These are phyloP conservation scores for Dasysyrphus tricinctus DNA, from an alignment of 2,888 invertebrate genomes.

Conservation along the genomic window DNA sequence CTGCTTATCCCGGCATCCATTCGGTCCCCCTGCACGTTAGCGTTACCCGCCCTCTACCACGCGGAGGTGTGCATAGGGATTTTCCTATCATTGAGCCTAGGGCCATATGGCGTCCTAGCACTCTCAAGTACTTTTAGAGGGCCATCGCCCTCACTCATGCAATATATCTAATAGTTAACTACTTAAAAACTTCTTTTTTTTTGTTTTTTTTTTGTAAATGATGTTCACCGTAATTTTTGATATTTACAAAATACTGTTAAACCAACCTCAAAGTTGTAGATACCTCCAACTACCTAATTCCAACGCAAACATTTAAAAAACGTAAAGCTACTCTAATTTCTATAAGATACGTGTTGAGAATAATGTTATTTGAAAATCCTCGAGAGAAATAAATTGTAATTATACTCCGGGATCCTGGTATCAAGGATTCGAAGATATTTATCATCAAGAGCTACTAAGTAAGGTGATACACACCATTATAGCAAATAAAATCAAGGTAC, in stretches of 20 bases:
- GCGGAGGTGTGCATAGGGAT: too few species aligned
- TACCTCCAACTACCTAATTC: not conserved
- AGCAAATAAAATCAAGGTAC: slow-evolving; percentile 1
- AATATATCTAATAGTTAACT: too few species aligned
- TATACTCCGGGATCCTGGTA: slow-evolving; percentile 13
- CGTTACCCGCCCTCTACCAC: too few species aligned
- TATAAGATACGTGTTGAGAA: slow-evolving; percentile 63
- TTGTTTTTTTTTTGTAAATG: too few species aligned
- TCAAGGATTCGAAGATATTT: slow-evolving; percentile 52
- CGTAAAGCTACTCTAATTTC: slow-evolving; percentile 16
- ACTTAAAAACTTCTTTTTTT: too few species aligned
- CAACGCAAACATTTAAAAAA: slow-evolving; percentile 11
- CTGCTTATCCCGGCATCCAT: too few species aligned
- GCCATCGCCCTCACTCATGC: too few species aligned
- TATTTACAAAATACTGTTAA: slow-evolving; percentile 5
- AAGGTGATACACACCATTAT: slow-evolving; percentile 45
- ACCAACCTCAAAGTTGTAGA: not conserved
- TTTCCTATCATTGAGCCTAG: too few species aligned
- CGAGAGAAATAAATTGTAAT: slow-evolving; percentile 50
- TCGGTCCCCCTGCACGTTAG: too few species aligned
- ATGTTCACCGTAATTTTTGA: not conserved
- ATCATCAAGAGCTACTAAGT: slow-evolving; percentile 38
- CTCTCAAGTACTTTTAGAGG: too few species aligned
- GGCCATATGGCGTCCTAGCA: too few species aligned
- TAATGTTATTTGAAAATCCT: slow-evolving; percentile 51